A percentile compares a stretch with the other conserved stretches of the same genome.
Conservation (phyloP, 2,888 invertebrate genomes). For the Melinaea menophilus region DNA sequence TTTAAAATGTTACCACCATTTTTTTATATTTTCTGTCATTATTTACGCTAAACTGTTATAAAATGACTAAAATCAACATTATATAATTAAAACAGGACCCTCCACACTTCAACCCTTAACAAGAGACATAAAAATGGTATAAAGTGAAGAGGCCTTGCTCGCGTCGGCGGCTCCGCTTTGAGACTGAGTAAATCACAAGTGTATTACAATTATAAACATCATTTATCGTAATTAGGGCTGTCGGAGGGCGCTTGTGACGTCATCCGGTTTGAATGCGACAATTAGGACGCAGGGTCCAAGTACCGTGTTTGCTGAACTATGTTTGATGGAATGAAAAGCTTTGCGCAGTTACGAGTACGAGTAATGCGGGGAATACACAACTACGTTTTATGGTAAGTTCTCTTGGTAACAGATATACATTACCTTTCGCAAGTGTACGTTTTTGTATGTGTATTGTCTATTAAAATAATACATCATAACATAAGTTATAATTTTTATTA, state of each 20-base stretch:
- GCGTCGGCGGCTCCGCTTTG: constrained; percentile 64
- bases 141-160: constrained; percentile 60
- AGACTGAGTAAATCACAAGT: constrained; percentile 56
- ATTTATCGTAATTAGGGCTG: constrained; percentile 74
- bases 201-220: constrained; percentile 77
- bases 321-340: constrained; percentile 55
- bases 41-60: too few species aligned
- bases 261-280: constrained; percentile 64
- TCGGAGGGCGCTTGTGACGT: constrained; percentile 54
- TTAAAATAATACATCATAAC: too few species aligned
- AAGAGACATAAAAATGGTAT: constrained; percentile 44
- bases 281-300: constrained; percentile 67
- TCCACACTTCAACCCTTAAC: constrained; percentile 30
- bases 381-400: not conserved
- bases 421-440: too few species aligned
- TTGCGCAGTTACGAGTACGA: constrained; percentile 46
- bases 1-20: not conserved
- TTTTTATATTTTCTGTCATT: too few species aligned
- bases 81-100: constrained; percentile 9
- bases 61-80: constrained; percentile 7
- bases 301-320: constrained; percentile 51
- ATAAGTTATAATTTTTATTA: too few species aligned
- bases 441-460: too few species aligned
- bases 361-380: constrained; percentile 20
- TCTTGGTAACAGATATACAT: too few species aligned